These are phyloP conservation scores for Monodelphis domestica DNA, from an alignment of 2,797 vertebrate genomes.

Conservation along the genomic window DNA sequence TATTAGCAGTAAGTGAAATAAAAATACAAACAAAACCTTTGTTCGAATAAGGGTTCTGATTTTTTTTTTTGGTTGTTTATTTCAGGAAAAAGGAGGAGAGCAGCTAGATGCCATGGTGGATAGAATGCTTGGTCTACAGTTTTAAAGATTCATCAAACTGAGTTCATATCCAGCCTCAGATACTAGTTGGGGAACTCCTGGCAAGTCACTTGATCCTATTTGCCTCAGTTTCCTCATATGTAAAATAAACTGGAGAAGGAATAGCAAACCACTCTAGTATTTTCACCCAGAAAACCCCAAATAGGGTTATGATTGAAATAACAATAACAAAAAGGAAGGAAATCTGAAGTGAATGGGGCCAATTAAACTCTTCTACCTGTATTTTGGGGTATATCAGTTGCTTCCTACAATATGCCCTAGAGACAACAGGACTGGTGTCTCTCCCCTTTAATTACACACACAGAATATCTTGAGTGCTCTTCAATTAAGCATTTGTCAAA, in stretches of 20 bases:
- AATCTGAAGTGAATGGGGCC: not conserved
- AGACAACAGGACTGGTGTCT: not conserved
- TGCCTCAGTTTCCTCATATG: no score
- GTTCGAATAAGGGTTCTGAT: not conserved
- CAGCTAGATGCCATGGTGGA: no score
- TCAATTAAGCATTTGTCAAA: not conserved
- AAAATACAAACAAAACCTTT: not conserved
- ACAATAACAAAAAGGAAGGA: not conserved
- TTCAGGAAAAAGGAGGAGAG: not conserved
- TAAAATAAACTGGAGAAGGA: no score
- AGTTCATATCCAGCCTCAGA: no score
- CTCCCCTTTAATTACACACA: not conserved
- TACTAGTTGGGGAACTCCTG: no score
- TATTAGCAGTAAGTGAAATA: not conserved
- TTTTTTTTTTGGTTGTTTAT: not conserved
- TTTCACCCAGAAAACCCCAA: no score
- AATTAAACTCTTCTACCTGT: not conserved
- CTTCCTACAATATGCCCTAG: not conserved
- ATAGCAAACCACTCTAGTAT: no score
- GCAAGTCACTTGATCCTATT: no score
- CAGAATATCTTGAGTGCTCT: not conserved
- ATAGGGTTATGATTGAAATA: no score
- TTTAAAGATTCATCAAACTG: no score
- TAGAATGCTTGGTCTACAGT: no score
- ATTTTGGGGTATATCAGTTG: not conserved